Conservation (phyloP, 1,140 invertebrate genomes). For the Drosophila sproati region DNA sequence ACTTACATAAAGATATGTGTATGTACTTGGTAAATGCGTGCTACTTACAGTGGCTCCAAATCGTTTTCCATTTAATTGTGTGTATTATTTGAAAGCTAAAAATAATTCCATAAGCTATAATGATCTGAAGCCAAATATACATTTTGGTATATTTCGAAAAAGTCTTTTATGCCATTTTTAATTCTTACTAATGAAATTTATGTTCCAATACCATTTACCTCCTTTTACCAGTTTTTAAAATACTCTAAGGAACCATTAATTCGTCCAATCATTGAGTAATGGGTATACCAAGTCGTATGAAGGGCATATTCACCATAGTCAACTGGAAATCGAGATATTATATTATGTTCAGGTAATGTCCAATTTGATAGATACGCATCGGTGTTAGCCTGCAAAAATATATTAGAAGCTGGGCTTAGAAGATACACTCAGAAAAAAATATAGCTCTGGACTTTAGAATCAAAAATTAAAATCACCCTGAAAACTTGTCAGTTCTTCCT, state of each 20-base stretch:
- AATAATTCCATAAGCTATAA: no score
- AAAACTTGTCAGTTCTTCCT: no score
- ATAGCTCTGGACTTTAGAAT: no score
- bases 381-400: background rate
- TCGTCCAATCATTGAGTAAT: background rate
- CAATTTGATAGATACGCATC: background rate
- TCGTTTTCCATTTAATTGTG: background rate
- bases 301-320: background rate
- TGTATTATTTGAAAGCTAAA: background rate
- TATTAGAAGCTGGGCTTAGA: background rate
- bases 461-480: no score
- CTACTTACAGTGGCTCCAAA: background rate
- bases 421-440: background rate
- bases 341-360: background rate
- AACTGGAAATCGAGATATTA: background rate
- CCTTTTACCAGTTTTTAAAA: no score
- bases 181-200: no score
- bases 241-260: background rate
- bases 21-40: background rate
- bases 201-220: no score
- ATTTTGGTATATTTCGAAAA: no score
- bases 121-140: no score
- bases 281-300: background rate
- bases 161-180: no score
- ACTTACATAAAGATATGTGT: background rate